Evolutionary conservation across 2,797 vertebrate genomes (phyloP).

Genomic region (Poecilia velifera): DNA sequence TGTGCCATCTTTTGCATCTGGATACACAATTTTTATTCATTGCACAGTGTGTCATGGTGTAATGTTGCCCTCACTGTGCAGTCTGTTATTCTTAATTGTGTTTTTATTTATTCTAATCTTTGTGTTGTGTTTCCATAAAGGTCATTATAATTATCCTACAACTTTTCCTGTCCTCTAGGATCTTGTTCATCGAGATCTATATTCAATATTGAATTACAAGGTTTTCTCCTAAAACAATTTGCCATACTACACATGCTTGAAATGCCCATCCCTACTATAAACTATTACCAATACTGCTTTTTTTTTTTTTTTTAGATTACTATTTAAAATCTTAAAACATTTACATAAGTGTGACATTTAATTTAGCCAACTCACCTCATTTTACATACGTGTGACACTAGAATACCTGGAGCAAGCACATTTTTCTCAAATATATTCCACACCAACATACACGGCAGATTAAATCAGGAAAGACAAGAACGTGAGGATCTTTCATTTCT

Average conservation of each 20-base stretch:
- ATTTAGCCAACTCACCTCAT: not conserved
- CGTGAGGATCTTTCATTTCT: constrained; percentile 4
- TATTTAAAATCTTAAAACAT: not conserved
- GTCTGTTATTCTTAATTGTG: not conserved
- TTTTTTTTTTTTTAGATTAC: not conserved
- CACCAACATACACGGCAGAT: constrained; percentile 19
- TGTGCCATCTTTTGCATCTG: not conserved
- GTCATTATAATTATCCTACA: not conserved
- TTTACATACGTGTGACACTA: not conserved
- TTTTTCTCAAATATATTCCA: constrained; percentile 14
- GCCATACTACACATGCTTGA: not conserved
- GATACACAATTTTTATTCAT: not conserved
- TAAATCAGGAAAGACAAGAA: constrained; percentile 20
- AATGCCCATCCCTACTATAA: constrained; percentile 4
- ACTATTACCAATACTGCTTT: not conserved
- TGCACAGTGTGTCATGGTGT: not conserved
- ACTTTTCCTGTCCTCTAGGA: not conserved
- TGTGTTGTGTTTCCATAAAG: not conserved
- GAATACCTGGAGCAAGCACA: not conserved
- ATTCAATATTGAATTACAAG: not conserved
- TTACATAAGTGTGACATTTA: not conserved
- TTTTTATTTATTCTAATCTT: too few relatives aligned
- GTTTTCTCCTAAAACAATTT: not conserved
- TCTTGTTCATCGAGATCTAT: not conserved
- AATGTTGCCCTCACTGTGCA: not conserved